These are phyloP conservation scores for Rhinophrynus dorsalis DNA, from an alignment of 2,797 vertebrate species.

Conservation along the genomic window DNA sequence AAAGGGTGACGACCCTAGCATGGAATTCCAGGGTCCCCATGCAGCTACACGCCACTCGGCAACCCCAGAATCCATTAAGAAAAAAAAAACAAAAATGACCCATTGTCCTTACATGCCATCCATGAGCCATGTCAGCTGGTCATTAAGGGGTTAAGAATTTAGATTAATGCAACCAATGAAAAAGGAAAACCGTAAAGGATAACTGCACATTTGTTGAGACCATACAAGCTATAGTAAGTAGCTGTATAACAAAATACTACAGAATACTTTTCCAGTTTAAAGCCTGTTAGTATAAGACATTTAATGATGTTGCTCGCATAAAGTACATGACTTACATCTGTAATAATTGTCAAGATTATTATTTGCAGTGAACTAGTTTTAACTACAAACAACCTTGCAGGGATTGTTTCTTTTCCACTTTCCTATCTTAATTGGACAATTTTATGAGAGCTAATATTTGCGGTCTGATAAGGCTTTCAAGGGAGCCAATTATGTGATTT, in stretches of 20 bases:
- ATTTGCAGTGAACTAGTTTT: conserved; percentile 48
- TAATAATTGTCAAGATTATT: conserved; percentile 56
- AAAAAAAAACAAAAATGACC: too few relatives aligned
- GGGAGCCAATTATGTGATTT: conserved; percentile 59
- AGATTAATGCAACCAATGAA: not conserved
- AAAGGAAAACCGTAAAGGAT: not conserved
- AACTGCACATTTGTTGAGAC: not conserved
- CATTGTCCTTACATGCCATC: too few relatives aligned
- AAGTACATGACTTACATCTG: conserved; percentile 41
- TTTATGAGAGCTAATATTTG: conserved; percentile 61
- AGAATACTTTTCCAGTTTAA: conserved; percentile 17
- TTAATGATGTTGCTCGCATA: conserved; percentile 41
- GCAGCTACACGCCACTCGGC: too few relatives aligned
- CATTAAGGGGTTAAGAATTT: too few relatives aligned
- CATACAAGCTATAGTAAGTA: not conserved
- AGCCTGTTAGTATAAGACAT: conserved; percentile 16
- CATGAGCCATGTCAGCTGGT: too few relatives aligned
- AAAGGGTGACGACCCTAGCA: too few relatives aligned
- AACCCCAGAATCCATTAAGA: too few relatives aligned
- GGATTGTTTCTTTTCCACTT: conserved; percentile 50
- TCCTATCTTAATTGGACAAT: conserved; percentile 59
- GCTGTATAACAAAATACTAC: not conserved
- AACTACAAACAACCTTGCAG: conserved; percentile 50
- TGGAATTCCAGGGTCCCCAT: too few relatives aligned
- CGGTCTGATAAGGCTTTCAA: conserved; percentile 58